Conservation (phyloP, 92 coral and sea anemone genomes). For the Plumapathes pennacea region DNA sequence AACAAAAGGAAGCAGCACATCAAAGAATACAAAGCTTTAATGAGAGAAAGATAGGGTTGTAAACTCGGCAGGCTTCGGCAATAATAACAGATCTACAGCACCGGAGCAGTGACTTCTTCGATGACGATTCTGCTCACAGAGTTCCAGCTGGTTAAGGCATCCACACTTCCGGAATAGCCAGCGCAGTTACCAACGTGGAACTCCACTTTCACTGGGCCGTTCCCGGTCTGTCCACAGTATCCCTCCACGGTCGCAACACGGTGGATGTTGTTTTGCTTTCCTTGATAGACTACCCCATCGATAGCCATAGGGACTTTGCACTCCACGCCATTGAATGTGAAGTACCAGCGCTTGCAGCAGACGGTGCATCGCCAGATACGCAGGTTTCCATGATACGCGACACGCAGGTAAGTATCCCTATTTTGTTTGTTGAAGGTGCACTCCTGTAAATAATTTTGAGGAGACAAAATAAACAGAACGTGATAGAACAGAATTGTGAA, state of each 20-base stretch:
- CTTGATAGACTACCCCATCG: slow-evolving; percentile 30
- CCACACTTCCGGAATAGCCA: neutral
- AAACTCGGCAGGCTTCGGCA: too few relatives aligned
- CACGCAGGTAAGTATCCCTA: slow-evolving; percentile 23
- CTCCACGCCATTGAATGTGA: slow-evolving; percentile 38
- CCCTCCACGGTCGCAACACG: slow-evolving; percentile 44
- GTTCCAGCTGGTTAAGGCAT: slow-evolving; percentile 53
- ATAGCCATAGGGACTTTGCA: slow-evolving; percentile 27
- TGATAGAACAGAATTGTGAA: too few relatives aligned
- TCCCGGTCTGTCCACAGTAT: slow-evolving; percentile 45
- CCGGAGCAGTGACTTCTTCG: slow-evolving; percentile 46
- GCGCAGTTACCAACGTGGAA: slow-evolving; percentile 29
- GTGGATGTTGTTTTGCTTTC: slow-evolving; percentile 22
- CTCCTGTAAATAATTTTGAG: slow-evolving; percentile 22
- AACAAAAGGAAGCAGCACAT: too few relatives aligned
- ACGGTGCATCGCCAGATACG: slow-evolving; percentile 9
- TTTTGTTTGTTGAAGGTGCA: slow-evolving; percentile 28
- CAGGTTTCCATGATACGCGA: slow-evolving; percentile 38
- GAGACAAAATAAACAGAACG: too few relatives aligned
- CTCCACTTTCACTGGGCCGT: slow-evolving; percentile 34
- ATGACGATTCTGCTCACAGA: slow-evolving; percentile 43
- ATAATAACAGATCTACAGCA: too few relatives aligned
- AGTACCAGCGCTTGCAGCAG: slow-evolving; percentile 50
- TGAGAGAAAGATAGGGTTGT: too few relatives aligned
- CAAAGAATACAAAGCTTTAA: too few relatives aligned